Evolutionary conservation across 2,113 vertebrate species (phyloP), one percentile per base, ranked within the genome.

Genomic region (Pimephales promelas): DNA sequence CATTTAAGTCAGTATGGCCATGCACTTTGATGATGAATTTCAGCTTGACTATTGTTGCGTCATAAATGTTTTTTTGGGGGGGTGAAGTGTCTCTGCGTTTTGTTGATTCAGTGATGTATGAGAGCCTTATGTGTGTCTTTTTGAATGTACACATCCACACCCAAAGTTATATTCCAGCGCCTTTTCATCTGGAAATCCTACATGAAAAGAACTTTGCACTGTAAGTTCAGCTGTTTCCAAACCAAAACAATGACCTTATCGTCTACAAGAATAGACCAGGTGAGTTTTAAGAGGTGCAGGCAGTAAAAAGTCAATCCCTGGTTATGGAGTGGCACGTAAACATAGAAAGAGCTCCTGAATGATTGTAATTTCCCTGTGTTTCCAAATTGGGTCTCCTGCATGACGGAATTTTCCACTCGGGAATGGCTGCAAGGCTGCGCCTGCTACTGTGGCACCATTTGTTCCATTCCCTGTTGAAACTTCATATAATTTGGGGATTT

Each of bases 1-100:
- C 89, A 91, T 93, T 92, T 88, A 82, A 87, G 89, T 92, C 90
- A 5, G 83, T 86, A 82, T 81, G 82, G 64, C 83, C 36, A 59
- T 75, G 68, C 49, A 80, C 86, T 91, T 88, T 90, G 86, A 91
- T 88, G 90, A 83, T 77, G 28, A 62, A 62, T 84, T 89, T 85
- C 83, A 86, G 79, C 83, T 66, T 77, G 57, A 85, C 82, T 71
- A 70, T 20, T 86, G 83, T 89, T 90, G 88, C 72, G 86, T 84
- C 81, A n/a, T 70, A 87, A 84, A 77, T 20, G 79, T 71, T 84
- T 73, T 28, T n/a, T 82, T 40, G 66, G n/a, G n/a, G n/a, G n/a
- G n/a, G 56, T 59, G 77, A 16, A 57, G 3, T 8, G 28, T 54
- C 66, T 77, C 34, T 31, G 22, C 5, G 3, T 13, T 24, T 59